phyloP scores from a whole-genome alignment of 35 echinoderm and acorn worm species.

The Acanthaster planci region DNA sequence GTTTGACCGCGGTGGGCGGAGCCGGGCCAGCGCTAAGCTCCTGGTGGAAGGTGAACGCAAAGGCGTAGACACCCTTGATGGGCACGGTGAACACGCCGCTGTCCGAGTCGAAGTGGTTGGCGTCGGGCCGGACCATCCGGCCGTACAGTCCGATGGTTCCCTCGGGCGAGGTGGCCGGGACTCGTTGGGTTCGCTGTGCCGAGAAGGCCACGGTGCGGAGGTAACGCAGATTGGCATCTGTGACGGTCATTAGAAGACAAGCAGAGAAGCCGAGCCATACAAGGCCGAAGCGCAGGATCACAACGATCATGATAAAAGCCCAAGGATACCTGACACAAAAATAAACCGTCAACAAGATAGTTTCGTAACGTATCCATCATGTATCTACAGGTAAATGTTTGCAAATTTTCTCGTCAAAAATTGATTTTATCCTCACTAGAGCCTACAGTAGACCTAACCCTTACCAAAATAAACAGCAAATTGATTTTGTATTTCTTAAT shows the following conservation, averaged over 20 bases:
- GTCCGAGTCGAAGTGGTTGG: not conserved
- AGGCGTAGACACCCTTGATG: conserved; percentile 40
- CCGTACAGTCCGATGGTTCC: not conserved
- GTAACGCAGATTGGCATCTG: not conserved
- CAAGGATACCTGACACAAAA: no score
- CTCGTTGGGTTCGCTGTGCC: not conserved
- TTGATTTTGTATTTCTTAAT: no score
- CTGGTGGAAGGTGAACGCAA: conserved; percentile 38
- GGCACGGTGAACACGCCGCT: conserved; percentile 7
- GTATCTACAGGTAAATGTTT: no score
- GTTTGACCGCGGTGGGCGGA: not conserved
- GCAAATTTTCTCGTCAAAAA: no score
- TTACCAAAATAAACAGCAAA: no score
- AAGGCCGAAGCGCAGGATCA: no score
- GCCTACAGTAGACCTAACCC: no score
- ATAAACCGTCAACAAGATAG: no score
- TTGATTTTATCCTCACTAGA: no score
- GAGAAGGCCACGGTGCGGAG: conserved; percentile 11
- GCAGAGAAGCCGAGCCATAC: no score
- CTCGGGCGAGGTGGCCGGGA: not conserved
- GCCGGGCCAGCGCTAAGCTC: not conserved
- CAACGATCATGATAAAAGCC: no score
- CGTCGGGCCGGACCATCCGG: not conserved
- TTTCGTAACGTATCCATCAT: no score
- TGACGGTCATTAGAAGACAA: not conserved